Evolutionary conservation across 2,113 vertebrate species (phyloP).

Genomic region (Silurus meridionalis): DNA sequence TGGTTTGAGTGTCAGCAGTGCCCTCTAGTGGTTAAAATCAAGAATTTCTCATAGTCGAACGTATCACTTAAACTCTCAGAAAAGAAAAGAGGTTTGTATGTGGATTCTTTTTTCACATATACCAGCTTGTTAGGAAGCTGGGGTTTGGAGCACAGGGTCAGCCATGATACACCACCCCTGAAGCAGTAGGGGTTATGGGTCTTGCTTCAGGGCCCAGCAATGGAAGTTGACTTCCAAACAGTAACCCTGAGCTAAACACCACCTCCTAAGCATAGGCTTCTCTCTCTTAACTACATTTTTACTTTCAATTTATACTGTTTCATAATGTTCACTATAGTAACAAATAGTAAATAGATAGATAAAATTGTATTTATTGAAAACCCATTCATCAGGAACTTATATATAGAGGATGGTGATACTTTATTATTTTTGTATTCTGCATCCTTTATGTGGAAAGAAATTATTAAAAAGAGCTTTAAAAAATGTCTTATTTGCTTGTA

Average conservation of each 20-base stretch:
- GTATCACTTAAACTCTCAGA: background rate
- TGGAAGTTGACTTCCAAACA: too few relatives aligned
- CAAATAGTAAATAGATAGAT: too few relatives aligned
- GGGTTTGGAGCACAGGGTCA: too few relatives aligned
- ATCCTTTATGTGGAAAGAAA: background rate
- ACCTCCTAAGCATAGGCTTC: background rate
- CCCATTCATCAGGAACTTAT: background rate
- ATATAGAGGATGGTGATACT: background rate
- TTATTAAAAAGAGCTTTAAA: background rate
- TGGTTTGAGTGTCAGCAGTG: conserved; percentile 53
- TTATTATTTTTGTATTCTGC: background rate
- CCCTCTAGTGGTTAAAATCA: conserved; percentile 59
- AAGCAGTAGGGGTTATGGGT: too few relatives aligned
- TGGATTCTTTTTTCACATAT: too few relatives aligned
- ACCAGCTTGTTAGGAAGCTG: too few relatives aligned
- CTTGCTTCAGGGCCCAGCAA: too few relatives aligned
- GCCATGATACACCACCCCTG: too few relatives aligned
- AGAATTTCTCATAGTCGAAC: background rate
- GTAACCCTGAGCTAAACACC: too few relatives aligned
- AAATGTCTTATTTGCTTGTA: background rate
- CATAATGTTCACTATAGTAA: background rate
- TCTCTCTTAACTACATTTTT: background rate
- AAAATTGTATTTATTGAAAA: background rate
- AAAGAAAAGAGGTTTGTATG: background rate
- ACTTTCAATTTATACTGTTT: background rate